phyloP scores from a whole-genome alignment of 1,140 invertebrate species.

The Asobara japonica region DNA sequence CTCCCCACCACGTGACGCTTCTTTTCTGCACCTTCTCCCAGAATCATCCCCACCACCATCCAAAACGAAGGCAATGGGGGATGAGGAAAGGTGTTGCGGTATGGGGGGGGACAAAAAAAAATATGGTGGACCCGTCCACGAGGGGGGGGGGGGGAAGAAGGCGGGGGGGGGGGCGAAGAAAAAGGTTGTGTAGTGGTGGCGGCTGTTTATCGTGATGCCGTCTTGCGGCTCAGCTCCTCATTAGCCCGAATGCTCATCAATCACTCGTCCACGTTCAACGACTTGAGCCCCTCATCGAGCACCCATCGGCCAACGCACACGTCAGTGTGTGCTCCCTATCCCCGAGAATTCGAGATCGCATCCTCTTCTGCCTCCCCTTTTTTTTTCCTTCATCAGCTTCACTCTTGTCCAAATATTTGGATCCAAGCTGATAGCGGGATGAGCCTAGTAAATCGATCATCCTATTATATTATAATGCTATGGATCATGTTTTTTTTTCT shows the following conservation, averaged over 20 bases:
- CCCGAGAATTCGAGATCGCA: slow-evolving; percentile 12
- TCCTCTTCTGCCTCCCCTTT: slow-evolving; percentile 10
- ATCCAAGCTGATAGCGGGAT: background rate
- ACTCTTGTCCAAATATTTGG: slow-evolving; percentile 35
- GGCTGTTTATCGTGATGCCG: slow-evolving; percentile 66
- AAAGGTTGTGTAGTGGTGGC: slow-evolving; percentile 46
- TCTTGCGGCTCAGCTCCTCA: slow-evolving; percentile 65
- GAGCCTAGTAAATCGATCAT: background rate
- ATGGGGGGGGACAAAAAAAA: background rate
- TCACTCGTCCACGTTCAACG: slow-evolving; percentile 55
- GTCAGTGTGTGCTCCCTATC: slow-evolving; percentile 13
- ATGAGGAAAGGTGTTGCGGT: background rate
- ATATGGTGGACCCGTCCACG: too few species aligned
- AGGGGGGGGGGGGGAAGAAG: background rate
- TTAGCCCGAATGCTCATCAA: slow-evolving; percentile 65
- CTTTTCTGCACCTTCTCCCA: too few species aligned
- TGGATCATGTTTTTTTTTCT: background rate
- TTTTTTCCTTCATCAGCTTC: slow-evolving; percentile 12
- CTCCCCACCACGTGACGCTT: too few species aligned
- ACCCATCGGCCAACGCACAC: slow-evolving; percentile 7
- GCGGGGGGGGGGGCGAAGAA: background rate
- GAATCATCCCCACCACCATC: background rate
- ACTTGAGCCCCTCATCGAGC: slow-evolving; percentile 36
- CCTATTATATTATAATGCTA: too few species aligned
- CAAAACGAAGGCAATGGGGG: background rate